These are phyloP conservation scores for Microcebus ravelobensis DNA, from an alignment of 2,113 vertebrate genomes.

Conservation along the genomic window DNA sequence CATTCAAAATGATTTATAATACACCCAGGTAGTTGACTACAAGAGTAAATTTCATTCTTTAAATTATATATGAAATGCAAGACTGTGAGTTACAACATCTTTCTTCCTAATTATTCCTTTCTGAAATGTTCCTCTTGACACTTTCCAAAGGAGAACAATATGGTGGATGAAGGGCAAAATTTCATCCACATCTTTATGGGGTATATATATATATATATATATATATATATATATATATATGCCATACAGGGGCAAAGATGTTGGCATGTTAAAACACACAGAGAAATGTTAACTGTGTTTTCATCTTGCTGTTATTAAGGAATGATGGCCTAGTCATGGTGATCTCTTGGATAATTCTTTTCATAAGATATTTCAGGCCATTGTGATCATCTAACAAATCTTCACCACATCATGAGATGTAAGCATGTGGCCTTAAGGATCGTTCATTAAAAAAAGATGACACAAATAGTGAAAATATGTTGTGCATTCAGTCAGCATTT, in stretches of 20 bases:
- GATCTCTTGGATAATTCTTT: not conserved
- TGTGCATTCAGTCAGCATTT: not conserved
- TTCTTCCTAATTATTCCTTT: not conserved
- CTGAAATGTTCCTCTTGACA: conserved; percentile 1
- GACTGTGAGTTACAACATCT: conserved; percentile 52
- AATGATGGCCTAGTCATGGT: not conserved
- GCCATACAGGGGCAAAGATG: not conserved
- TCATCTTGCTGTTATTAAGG: not conserved
- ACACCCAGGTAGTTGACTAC: not conserved
- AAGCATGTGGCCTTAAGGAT: not conserved
- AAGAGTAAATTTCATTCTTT: conserved; percentile 17
- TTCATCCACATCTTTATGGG: not conserved
- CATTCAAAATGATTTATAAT: not conserved
- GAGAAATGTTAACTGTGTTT: not conserved
- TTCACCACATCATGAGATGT: not conserved
- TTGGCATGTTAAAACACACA: not conserved
- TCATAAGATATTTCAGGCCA: not conserved
- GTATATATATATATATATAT: not conserved
- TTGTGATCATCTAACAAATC: not conserved
- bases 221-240: not conserved
- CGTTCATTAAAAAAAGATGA: not conserved
- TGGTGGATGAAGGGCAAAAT: not conserved
- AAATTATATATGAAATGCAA: conserved; percentile 66
- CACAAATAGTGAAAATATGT: not conserved
- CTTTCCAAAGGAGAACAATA: not conserved